Evolutionary conservation across 2,888 invertebrate genomes (phyloP), one percentile per base, ranked within the genome.

Genomic region (Eupeodes luniger): DNA sequence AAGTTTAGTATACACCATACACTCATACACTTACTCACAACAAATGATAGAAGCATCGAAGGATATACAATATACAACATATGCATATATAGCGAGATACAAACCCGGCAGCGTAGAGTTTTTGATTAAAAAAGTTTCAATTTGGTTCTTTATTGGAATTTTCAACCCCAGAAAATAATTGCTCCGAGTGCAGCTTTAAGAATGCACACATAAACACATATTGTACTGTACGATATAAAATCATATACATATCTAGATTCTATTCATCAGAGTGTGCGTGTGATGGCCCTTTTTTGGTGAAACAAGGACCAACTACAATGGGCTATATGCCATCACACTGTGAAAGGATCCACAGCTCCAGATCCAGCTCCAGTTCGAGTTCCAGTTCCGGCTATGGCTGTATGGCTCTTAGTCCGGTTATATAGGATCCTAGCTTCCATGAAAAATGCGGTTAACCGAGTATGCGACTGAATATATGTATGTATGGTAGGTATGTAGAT

Each of bases 61-160:
- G 59, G 36, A 59, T 51, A 61, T 57, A 81, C 62, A 76, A 47
- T 34, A 59, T 57, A 81, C 62, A 76, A 47, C n/a, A 59, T 16
- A 40, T 44, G 34, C 40, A 40, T 9, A 36, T 34, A 59, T 5
- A 59, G 36, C 1, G 40, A 19, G 16, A 11, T 10, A n/a, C 4
- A 10, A 11, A 55, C 14, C 27, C 47, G 14, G 70, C 16, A 75
- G 76, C 51, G 51, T 74, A 55, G 81, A 88, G 85, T 88, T 88
- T 88, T 88, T 88, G 88, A 88, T 88, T 88, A 88, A 88, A 88
- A 88, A 88, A 88, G 88, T 88, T 88, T 88, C 88, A 88, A 88
- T 88, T 88, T 75, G 69, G 85, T 85, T 85, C 77, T 84, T 88
- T 88, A 85, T 88, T 88, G 85, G 78, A 85, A 85, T 85, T 85